These are phyloP conservation scores for Coenonympha arcania DNA, from an alignment of 2,888 invertebrate species.

Conservation along the genomic window DNA sequence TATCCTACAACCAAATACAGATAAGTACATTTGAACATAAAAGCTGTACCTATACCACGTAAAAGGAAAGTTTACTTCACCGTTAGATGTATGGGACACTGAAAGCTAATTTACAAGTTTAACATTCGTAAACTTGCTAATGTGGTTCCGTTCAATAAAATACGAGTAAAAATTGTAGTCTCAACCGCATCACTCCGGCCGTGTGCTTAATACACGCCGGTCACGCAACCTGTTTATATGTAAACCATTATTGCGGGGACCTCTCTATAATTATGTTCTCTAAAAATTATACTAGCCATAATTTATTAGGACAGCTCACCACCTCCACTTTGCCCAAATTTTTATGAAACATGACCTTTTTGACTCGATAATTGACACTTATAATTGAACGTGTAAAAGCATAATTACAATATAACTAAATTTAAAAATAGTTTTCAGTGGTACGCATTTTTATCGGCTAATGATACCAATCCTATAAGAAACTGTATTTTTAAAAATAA, in stretches of 20 bases:
- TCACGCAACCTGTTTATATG: constrained; percentile 32
- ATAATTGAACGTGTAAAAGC: too few species aligned
- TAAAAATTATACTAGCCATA: not conserved
- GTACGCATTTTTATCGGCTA: too few species aligned
- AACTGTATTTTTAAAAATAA: too few species aligned
- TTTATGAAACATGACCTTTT: not conserved
- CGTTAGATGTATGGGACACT: constrained; percentile 23
- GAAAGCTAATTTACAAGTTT: constrained; percentile 26
- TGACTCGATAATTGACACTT: too few species aligned
- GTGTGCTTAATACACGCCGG: constrained; percentile 29
- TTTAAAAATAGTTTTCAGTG: too few species aligned
- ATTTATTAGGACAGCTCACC: not conserved
- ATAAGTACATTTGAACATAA: not conserved
- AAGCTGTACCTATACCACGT: not conserved
- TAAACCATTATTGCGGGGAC: constrained; percentile 17
- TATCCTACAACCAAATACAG: too few species aligned
- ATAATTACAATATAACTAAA: too few species aligned
- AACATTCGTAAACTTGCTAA: constrained; percentile 28
- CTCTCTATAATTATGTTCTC: constrained; percentile 11
- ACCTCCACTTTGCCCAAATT: not conserved
- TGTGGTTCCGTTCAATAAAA: constrained; percentile 29
- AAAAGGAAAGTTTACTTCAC: constrained; percentile 17
- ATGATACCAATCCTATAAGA: too few species aligned
- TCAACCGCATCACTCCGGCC: constrained; percentile 30
- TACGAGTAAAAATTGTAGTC: constrained; percentile 31